Base-by-base conservation (phyloP, 2,888 invertebrate genomes). In the Lasioglossum marginatum region DNA sequence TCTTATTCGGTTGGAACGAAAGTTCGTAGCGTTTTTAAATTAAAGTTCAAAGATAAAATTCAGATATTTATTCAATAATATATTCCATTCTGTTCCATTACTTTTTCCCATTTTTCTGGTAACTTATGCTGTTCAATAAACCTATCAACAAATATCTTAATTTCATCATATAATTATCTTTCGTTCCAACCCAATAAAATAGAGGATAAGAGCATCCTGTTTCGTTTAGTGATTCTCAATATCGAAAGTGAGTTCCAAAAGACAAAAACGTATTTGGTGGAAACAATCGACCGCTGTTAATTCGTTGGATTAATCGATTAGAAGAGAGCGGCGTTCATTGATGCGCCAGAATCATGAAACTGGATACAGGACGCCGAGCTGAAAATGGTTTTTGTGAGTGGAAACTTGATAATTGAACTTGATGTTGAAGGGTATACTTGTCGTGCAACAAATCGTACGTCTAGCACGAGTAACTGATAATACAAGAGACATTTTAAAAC, bases 331-430 rank as follows among this genome's bases (percentile, higher is more conserved):
- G 23, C 0, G 70, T 70, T 40, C 37, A 31, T 66, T 14, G 6
- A 73, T 45, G 40, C 23, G 45, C 1, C 23, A 16, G 4, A 16
- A 48, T 14, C 68, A 60, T 60, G 73, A 82, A 83, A 31, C 88
- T 86, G 89, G 89, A 83, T 74, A 48, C 84, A 19, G 84, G 88
- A 23, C 88, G 88, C 1, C 86, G 86, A 70, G 57, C 81, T 40
- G 90, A 90, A 23, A 45, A 66, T 23, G 70, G 73, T 43, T 66
- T 45, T 52, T 71, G 89, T 89, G 84, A 89, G 89, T 89, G 73
- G 45, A 48, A 37, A 45, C 45, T 52, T 70, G 68, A 40, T 63
- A 31, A 14, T 31, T 63, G 63, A 63, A 63, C 31, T 63, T 63
- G 63, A 60, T 60, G 14, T 60, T 60, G 14, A 63, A 63, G 60